Evolutionary conservation across 2,113 vertebrate species (phyloP).

Genomic region (Hippocampus comes): DNA sequence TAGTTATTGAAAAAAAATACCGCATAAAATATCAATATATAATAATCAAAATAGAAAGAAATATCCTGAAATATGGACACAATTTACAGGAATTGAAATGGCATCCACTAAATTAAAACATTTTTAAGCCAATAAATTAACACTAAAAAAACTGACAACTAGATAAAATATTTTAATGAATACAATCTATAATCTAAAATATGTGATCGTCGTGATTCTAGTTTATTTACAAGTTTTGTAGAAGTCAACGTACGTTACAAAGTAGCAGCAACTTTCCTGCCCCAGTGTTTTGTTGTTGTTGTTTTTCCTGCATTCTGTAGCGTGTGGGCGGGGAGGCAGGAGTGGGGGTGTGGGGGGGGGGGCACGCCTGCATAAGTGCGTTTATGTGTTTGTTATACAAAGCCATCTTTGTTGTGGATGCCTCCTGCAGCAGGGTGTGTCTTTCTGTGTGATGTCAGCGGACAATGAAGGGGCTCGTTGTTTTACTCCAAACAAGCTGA

Average conservation of each 20-base stretch:
- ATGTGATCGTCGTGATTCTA: too few relatives aligned
- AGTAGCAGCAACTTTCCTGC: background rate
- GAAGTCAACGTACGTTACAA: background rate
- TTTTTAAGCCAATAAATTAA: too few relatives aligned
- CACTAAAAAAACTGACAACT: background rate
- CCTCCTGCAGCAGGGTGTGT: constrained; percentile 33
- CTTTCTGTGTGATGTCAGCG: constrained; percentile 50
- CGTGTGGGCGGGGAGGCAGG: constrained; percentile 6
- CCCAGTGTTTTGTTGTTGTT: constrained; percentile 3
- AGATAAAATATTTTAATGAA: background rate
- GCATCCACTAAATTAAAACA: too few relatives aligned
- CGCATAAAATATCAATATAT: too few relatives aligned
- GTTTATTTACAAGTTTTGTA: background rate
- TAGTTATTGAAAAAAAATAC: too few relatives aligned
- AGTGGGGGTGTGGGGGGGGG: too few relatives aligned
- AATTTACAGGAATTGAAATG: too few relatives aligned
- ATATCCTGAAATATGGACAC: too few relatives aligned
- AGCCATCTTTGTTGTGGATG: constrained; percentile 56
- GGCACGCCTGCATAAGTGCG: constrained; percentile 4
- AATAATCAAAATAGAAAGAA: too few relatives aligned
- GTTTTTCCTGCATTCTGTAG: constrained; percentile 15
- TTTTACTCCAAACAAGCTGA: constrained; percentile 56
- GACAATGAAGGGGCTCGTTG: constrained; percentile 69
- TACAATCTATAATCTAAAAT: too few relatives aligned
- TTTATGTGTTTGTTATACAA: constrained; percentile 49